Conservation (phyloP, 2,113 vertebrate genomes). For the Melanerpes aurifrons region DNA sequence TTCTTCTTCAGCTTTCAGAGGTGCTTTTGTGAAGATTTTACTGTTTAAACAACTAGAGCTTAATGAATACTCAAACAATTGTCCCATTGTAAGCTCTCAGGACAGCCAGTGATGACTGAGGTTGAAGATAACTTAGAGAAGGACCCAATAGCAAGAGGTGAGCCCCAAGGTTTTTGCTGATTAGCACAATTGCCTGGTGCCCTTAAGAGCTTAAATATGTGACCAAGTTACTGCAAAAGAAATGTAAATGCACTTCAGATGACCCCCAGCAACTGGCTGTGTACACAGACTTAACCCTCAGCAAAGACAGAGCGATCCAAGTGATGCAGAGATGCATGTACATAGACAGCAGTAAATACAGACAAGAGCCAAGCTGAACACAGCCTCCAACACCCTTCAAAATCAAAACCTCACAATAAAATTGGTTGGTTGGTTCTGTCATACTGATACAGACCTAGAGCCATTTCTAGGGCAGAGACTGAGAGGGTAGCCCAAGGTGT, state of each 20-base stretch:
- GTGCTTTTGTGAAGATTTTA: slow-evolving; percentile 3
- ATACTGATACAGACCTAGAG: neutral
- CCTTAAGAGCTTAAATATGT: neutral
- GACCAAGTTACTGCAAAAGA: neutral
- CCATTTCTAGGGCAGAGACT: neutral
- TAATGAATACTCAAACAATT: slow-evolving; percentile 8
- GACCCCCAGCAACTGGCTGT: neutral
- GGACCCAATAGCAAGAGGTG: neutral
- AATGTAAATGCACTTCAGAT: neutral
- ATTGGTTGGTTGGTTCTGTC: neutral
- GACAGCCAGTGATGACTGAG: neutral
- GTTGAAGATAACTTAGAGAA: neutral
- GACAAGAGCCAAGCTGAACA: neutral
- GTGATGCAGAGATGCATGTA: neutral
- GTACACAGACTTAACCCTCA: neutral
- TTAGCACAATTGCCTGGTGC: neutral
- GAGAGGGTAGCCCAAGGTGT: neutral
- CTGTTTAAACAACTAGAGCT: neutral
- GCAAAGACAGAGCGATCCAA: neutral
- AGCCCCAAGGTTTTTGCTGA: neutral
- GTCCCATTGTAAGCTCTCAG: neutral
- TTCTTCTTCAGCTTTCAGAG: slow-evolving; percentile 16
- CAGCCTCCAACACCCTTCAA: neutral
- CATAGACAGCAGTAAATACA: fast-evolving
- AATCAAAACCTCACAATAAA: neutral